phyloP scores from a whole-genome alignment of 2,113 vertebrate species.

The Isichthys henryi region DNA sequence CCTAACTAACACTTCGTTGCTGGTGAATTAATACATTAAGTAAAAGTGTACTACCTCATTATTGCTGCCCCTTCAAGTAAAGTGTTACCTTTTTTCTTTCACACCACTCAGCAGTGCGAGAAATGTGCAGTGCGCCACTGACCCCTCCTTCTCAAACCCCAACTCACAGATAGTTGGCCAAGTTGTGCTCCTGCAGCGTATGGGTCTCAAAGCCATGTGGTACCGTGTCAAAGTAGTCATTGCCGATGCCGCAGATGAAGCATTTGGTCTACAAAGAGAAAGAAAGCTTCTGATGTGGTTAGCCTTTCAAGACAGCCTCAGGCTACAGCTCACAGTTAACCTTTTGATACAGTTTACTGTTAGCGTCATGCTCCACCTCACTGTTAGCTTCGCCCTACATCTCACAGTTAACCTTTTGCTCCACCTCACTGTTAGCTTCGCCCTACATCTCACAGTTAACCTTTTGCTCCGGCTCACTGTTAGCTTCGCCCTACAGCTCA shows the following conservation, averaged over 20 bases:
- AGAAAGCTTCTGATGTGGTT: slow-evolving; percentile 17
- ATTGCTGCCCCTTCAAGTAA: neutral
- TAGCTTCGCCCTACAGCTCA: neutral
- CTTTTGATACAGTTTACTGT: neutral
- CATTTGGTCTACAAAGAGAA: slow-evolving; percentile 82
- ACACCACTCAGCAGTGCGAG: neutral
- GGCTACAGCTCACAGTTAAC: neutral
- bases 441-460: neutral
- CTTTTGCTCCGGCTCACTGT: neutral
- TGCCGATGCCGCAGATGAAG: slow-evolving; percentile 95
- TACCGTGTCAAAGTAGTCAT: slow-evolving; percentile 95
- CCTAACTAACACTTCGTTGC: neutral
- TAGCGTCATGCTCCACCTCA: neutral
- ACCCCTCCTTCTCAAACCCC: neutral
- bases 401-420: neutral
- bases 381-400: neutral
- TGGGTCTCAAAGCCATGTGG: slow-evolving; percentile 98
- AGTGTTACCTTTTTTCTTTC: neutral
- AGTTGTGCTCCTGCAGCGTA: slow-evolving; percentile 94
- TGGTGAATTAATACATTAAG: neutral
- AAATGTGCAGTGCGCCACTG: neutral
- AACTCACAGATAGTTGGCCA: slow-evolving; percentile 97
- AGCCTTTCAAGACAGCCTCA: neutral
- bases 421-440: neutral
- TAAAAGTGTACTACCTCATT: neutral